These are phyloP conservation scores for Luperina nickerlii DNA, from an alignment of 2,888 invertebrate genomes.

Conservation along the genomic window DNA sequence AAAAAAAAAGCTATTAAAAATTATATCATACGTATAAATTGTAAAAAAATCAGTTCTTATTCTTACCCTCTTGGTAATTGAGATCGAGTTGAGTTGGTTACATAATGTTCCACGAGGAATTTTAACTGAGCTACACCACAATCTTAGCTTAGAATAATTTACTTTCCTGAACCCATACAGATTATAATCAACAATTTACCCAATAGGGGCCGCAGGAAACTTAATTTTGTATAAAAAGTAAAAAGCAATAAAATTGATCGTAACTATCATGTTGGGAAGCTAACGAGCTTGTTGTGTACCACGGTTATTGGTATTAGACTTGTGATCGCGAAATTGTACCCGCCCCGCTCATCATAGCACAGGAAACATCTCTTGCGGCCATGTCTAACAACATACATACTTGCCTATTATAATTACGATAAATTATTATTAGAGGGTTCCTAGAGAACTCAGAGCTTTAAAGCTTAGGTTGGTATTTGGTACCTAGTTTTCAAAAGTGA, in stretches of 20 bases:
- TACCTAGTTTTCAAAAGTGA: slow-evolving; percentile 1
- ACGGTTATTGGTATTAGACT: slow-evolving; percentile 74
- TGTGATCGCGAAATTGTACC: slow-evolving; percentile 71
- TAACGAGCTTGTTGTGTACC: slow-evolving; percentile 80
- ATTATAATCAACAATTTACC: slow-evolving; percentile 81
- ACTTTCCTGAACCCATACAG: slow-evolving; percentile 73
- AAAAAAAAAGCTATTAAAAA: slow-evolving; percentile 16
- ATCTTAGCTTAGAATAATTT: slow-evolving; percentile 73
- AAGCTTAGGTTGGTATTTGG: neutral
- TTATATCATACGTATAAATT: slow-evolving; percentile 36
- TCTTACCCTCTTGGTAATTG: slow-evolving; percentile 49
- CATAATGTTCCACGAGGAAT: slow-evolving; percentile 54
- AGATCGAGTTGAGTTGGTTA: slow-evolving; percentile 53
- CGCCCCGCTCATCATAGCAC: slow-evolving; percentile 56
- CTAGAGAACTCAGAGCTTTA: slow-evolving; percentile 8
- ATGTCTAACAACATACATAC: slow-evolving; percentile 57
- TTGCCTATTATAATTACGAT: slow-evolving; percentile 64
- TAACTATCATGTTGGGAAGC: slow-evolving; percentile 83
- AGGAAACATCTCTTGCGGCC: slow-evolving; percentile 51
- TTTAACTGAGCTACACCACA: slow-evolving; percentile 63
- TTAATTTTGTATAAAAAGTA: slow-evolving; percentile 77
- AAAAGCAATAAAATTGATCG: slow-evolving; percentile 81
- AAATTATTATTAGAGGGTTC: slow-evolving; percentile 44
- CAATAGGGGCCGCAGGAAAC: slow-evolving; percentile 72
- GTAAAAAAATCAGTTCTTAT: slow-evolving; percentile 19